Evolutionary conservation across 2,888 invertebrate genomes (phyloP).

Genomic region (Caenorhabditis sp.): DNA sequence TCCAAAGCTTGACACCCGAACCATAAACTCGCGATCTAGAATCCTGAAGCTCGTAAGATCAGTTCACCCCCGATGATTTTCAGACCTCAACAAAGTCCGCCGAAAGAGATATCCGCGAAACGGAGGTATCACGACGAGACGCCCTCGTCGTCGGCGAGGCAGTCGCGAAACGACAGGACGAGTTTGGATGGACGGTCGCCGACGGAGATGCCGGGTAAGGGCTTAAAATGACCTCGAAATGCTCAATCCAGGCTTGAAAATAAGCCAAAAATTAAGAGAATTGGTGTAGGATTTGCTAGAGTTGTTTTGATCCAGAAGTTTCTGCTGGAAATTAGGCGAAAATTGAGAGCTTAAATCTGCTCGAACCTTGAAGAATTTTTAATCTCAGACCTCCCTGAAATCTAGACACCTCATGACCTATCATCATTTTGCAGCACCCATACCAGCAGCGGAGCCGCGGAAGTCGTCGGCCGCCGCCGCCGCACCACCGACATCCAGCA

Average conservation of each 20-base stretch:
- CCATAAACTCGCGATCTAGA: neutral
- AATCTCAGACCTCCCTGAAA: no score
- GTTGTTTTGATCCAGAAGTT: no score
- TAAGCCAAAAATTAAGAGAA: no score
- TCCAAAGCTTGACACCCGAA: no score
- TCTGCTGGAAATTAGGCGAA: no score
- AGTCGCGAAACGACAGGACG: conserved; percentile 31
- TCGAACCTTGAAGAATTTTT: no score
- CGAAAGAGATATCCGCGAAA: conserved; percentile 10
- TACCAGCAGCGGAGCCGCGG: neutral
- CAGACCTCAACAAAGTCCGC: conserved; percentile 31
- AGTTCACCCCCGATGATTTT: no score
- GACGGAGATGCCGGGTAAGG: neutral
- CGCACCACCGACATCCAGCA: no score
- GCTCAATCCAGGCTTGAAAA: no score
- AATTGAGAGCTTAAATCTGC: no score
- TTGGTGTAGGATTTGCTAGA: no score
- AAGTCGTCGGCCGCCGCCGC: conserved; percentile 9
- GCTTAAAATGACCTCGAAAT: neutral
- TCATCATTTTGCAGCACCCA: conserved; percentile 8
- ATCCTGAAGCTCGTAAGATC: neutral
- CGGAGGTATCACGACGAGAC: conserved; percentile 30
- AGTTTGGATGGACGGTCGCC: conserved; percentile 36
- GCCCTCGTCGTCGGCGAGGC: conserved; percentile 16
- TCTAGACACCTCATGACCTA: neutral